Conservation (phyloP, 2,888 invertebrate genomes). For the Hermodice carunculata region DNA sequence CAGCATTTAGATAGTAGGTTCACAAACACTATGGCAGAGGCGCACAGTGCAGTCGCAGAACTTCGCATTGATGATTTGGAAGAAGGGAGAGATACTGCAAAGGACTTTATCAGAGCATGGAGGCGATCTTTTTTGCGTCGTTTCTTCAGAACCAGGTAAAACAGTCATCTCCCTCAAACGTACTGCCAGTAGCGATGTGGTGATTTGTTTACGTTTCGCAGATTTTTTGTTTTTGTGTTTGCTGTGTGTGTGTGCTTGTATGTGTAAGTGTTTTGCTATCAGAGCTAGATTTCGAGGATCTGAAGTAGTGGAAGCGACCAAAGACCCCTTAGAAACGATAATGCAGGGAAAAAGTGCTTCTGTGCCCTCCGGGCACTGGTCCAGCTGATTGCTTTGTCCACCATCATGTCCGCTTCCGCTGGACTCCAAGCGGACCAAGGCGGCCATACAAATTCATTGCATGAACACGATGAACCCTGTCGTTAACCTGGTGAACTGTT, state of each 20-base stretch:
- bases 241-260: background rate
- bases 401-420: background rate
- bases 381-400: background rate
- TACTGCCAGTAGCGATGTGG: background rate
- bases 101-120: slow-evolving; percentile 63
- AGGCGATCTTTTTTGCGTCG: slow-evolving; percentile 63
- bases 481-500: too few species aligned
- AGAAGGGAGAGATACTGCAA: slow-evolving; percentile 62
- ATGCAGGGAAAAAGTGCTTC: too few species aligned
- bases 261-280: too few species aligned
- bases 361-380: too few species aligned
- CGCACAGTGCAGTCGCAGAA: slow-evolving; percentile 67
- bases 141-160: slow-evolving; percentile 67
- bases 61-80: slow-evolving; percentile 65
- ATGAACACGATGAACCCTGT: too few species aligned
- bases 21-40: slow-evolving; percentile 69
- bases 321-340: too few species aligned
- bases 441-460: too few species aligned
- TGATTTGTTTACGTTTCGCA: background rate
- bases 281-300: too few species aligned
- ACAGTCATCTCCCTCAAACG: background rate
- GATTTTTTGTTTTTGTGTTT: background rate
- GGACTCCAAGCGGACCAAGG: background rate
- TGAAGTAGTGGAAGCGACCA: too few species aligned
- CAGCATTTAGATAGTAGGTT: too few species aligned